Base-by-base conservation (phyloP, 1,140 invertebrate genomes). In the Heliconius melpomene region DNA sequence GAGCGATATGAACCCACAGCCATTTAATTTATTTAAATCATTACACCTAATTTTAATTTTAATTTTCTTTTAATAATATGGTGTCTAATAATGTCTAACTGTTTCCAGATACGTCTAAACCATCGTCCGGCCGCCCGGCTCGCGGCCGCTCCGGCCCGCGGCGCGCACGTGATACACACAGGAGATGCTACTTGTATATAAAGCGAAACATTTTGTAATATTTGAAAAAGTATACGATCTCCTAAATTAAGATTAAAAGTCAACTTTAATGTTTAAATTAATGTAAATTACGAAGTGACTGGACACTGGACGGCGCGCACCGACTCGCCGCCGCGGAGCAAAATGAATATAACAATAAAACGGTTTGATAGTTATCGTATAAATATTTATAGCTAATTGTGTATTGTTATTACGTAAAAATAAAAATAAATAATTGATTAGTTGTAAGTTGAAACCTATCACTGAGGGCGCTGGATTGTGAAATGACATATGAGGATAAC, bases 311-410 rank as follows among this genome's bases (percentile, higher is more conserved):
- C 18, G 50, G 50, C 50, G 50, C 91, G 87, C 87, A 91, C 20
- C 71, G 32, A 72, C 71, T n/a, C 71, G 71, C 26, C 71, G 71
- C 29, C 3, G 38, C 32, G 16, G 71, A 20, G 54, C 54, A 38
- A 72, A 46, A 90, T 84, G 86, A 89, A 89, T 90, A 90, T 90
- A 92, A 93, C 89, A 93, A 93, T 91, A 93, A 93, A 85, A 87
- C 83, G 87, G 92, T 93, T 94, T 92, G 89, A 93, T 93, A 92
- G 90, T 93, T 91, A 94, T 91, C 91, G 87, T 93, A 93, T 93
- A 94, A 94, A 94, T 94, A 94, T 94, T 94, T 94, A 94, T 94
- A 93, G 93, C 92, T 93, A 94, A 94, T 92, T 93, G 92, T 93
- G 92, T 93, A 93, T 93, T 93, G 93, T 94, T 94, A 94, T 92